Evolutionary conservation across 2,797 vertebrate genomes (phyloP), one percentile per base, ranked within the genome.

Genomic region (Linurgus olivaceus): DNA sequence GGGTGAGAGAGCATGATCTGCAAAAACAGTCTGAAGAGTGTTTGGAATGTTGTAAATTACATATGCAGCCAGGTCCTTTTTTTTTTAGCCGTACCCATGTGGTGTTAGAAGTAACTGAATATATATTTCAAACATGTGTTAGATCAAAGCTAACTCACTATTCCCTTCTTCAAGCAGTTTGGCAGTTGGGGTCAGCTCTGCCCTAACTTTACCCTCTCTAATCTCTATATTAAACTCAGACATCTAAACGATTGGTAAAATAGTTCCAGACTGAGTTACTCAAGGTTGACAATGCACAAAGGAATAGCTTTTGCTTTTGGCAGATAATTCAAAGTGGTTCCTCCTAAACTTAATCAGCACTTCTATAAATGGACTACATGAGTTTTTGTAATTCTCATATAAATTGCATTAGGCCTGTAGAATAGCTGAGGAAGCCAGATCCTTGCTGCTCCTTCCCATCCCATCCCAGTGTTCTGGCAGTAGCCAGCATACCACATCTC

Each of bases 251-350:
- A 65, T 40, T 29, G 47, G 54, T 81, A 81, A 93, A 95, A 81
- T 48, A 51, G 82, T 94, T 96, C 88, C 90, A 96, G 82, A 91
- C 33, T 81, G 67, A 82, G 45, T 94, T 92, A 67, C 29, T 87
- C 21, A 38, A 33, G 84, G 73, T 72, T 90, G 62, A 87, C 67
- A 76, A 8, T 44, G 62, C 76, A 75, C 62, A 83, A 65, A 91
- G 50, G 54, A 68, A 29, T 68, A 62, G n/a, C 18, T 88, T 83
- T 81, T 65, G 28, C 58, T 75, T 25, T 93, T 95, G 90, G 73
- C 50, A 0, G 21, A 8, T 47, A 68, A 65, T 86, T 96, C 82
- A 83, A 90, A 95, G 93, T 33, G 26, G 6, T 55, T 90, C 31
- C 50, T 88, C 10, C 70, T 82, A 72, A 94, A 86, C 57, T 87